Percentiles rank a stretch among this genome's conserved stretches.
Evolutionary conservation across 2,888 invertebrate genomes (phyloP).

Genomic region (Pachliopta kotzebuea): DNA sequence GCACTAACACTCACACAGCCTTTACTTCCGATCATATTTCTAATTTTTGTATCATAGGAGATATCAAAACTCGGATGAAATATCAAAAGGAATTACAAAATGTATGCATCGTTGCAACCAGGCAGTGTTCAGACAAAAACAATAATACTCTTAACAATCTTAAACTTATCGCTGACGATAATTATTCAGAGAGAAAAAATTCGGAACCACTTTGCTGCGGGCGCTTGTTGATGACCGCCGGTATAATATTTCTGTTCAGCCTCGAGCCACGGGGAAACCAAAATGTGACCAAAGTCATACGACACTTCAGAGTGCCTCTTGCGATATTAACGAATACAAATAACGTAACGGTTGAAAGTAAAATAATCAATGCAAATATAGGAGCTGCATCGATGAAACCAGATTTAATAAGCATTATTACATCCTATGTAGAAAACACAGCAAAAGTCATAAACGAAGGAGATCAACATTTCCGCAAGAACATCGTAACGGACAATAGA

Average conservation of each 20-base stretch:
- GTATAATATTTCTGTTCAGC: slow-evolving; percentile 11
- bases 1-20: no score
- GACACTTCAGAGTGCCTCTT: background rate
- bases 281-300: background rate
- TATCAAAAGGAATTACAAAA: no score
- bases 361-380: background rate
- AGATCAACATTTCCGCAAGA: slow-evolving; percentile 2
- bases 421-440: background rate
- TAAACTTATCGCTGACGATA: background rate
- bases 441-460: background rate
- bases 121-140: slow-evolving; percentile 1
- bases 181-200: background rate
- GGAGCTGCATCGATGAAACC: background rate
- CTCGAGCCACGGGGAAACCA: slow-evolving; percentile 22
- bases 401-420: background rate
- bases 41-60: no score
- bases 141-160: background rate
- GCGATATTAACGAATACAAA: background rate
- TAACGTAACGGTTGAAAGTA: background rate
- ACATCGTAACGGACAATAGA: background rate
- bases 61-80: no score
- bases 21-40: no score
- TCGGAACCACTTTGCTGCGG: background rate
- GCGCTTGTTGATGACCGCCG: slow-evolving; percentile 5
- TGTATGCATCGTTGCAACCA: background rate